phyloP scores from a whole-genome alignment of 37 sponge, comb jelly and placozoan genomes.

The Ephydatia muelleri region DNA sequence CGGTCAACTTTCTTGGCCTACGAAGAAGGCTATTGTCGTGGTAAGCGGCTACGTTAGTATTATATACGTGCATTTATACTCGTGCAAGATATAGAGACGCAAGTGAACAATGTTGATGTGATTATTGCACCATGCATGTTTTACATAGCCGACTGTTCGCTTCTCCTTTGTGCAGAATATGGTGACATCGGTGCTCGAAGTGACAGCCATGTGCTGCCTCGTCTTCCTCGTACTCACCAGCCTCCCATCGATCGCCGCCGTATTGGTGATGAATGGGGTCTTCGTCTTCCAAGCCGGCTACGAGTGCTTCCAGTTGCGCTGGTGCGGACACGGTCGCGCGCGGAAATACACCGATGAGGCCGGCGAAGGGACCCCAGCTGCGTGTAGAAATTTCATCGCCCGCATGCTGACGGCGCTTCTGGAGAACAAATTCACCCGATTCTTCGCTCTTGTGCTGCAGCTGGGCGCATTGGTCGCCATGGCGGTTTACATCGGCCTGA shows the following conservation, averaged over 20 bases:
- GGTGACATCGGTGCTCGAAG: slow-evolving; percentile 35
- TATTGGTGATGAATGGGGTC: slow-evolving; percentile 54
- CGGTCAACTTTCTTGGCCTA: slow-evolving; percentile 77
- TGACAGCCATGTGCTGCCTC: slow-evolving; percentile 37
- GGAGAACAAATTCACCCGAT: slow-evolving; percentile 23
- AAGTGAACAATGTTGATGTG: too few species aligned
- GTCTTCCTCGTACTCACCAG: slow-evolving; percentile 41
- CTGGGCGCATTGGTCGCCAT: slow-evolving; percentile 7
- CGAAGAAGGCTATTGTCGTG: slow-evolving; percentile 25
- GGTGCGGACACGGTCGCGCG: too few species aligned
- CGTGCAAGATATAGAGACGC: too few species aligned
- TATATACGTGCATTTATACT: too few species aligned
- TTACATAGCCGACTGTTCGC: too few species aligned
- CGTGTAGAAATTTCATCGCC: too few species aligned
- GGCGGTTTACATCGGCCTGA: background rate
- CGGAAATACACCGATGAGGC: too few species aligned
- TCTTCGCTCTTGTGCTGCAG: slow-evolving; percentile 35
- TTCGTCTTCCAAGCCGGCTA: slow-evolving; percentile 32
- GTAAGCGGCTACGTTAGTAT: too few species aligned
- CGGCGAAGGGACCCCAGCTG: too few species aligned
- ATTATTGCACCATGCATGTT: too few species aligned
- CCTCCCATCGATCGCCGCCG: slow-evolving; percentile 38
- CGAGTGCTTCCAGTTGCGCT: background rate
- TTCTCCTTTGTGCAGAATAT: slow-evolving; percentile 38
- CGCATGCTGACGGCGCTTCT: background rate